Base-by-base conservation (phyloP, 2,113 vertebrate genomes). In the Xenotilapia flavipinnis region DNA sequence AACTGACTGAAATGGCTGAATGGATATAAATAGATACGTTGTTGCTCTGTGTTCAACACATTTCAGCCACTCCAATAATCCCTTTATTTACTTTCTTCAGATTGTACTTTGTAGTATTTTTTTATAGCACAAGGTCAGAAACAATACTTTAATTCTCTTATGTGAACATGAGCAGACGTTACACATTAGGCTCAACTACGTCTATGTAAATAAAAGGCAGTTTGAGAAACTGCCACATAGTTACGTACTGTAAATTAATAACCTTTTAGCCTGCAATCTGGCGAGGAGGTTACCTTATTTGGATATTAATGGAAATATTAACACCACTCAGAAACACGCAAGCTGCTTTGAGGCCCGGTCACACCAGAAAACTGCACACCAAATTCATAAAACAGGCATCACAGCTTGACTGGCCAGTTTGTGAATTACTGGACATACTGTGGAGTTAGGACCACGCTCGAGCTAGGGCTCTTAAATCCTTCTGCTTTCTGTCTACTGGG, bases 21-120 rank as follows among this genome's bases (percentile, higher is more conserved):
- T 90, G 87, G 58, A 91, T 85, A 88, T 73, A 85, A 91, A 87
- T 79, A 90, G 75, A 87, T 80, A 79, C 84, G 81, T 85, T 89
- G 62, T 36, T 88, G 62, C 70, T 90, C 68, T 92, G 26, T 80
- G 62, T 87, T 87, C 38, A 85, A 9, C 75, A 60, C 40, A 60
- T 51, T 87, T 90, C 17, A 65, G 81, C 68, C 70, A 26, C 80
- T 70, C 65, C 21, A 79, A 0, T 68, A 65, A 49, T 81, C 55
- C 45, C 77, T 49, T 86, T 19, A 21, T 58, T 75, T 13, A 49
- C 12, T 58, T 85, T 26, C 54, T 83, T 82, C 31, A 81, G 83
- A 91, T 86, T 87, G 86, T 89, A 91, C 73, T 89, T 85, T 54
- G 54, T 90, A 53, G 28, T 73, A 38, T 86, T 84, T 51, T 51